Percentiles rank a stretch among this genome's conserved stretches.
Conservation (phyloP, 2,888 invertebrate species). For the Mystacides longicornis region DNA sequence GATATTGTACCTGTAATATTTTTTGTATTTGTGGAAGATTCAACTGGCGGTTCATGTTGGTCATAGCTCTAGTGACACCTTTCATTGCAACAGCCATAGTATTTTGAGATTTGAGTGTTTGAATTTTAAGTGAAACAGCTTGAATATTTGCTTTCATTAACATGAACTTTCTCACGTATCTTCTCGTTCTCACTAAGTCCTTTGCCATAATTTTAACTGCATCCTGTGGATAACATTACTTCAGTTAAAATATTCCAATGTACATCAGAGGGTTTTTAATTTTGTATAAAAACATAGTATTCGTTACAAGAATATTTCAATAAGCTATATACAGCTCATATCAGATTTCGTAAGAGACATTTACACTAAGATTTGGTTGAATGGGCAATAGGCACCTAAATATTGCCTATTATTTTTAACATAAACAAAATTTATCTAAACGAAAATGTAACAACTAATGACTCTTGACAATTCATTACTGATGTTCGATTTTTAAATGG, state of each 20-base stretch:
- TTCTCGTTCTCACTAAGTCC: conserved; percentile 91
- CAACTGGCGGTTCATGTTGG: conserved; percentile 93
- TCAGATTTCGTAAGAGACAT: too few species aligned
- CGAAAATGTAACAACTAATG: too few species aligned
- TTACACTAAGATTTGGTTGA: too few species aligned
- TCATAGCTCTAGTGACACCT: conserved; percentile 97
- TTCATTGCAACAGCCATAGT: conserved; percentile 99
- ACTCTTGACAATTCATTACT: too few species aligned
- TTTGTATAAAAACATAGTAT: too few species aligned
- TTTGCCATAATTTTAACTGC: conserved; percentile 99
- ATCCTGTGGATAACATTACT: conserved; percentile 56
- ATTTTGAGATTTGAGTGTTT: conserved; percentile 95
- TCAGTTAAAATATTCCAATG: neutral
- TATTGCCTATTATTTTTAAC: too few species aligned
- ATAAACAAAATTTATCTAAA: too few species aligned
- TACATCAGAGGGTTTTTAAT: too few species aligned
- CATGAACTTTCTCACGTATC: conserved; percentile 97
- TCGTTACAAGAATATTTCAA: too few species aligned
- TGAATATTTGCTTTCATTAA: conserved; percentile 99
- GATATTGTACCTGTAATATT: conserved; percentile 61
- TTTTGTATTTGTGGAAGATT: conserved; percentile 99
- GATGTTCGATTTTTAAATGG: too few species aligned
- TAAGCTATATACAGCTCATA: too few species aligned
- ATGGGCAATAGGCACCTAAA: too few species aligned
- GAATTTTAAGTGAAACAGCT: conserved; percentile 94